These are phyloP conservation scores for Ctenopoma kingsleyae DNA, from an alignment of 2,797 vertebrate species.

Conservation along the genomic window DNA sequence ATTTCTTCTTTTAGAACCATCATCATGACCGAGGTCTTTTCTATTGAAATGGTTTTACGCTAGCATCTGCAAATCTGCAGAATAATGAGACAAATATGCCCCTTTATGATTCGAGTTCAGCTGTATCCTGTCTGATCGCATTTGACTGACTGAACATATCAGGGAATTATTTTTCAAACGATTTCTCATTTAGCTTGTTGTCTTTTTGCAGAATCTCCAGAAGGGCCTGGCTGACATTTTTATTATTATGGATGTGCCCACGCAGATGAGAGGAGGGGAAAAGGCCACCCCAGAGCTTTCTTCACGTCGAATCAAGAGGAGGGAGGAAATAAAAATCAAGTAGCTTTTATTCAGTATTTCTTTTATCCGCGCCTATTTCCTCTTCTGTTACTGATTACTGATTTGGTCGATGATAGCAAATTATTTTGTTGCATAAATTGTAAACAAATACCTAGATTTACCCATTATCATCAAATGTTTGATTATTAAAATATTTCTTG, in stretches of 20 bases:
- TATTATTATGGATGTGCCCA: conserved; percentile 82
- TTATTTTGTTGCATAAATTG: not conserved
- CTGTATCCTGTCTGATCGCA: conserved; percentile 35
- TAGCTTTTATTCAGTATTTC: conserved; percentile 34
- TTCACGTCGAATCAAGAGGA: conserved; percentile 45
- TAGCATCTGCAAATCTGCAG: conserved; percentile 44
- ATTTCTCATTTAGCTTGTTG: conserved; percentile 77
- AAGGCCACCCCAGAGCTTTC: conserved; percentile 68
- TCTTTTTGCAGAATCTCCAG: conserved; percentile 75
- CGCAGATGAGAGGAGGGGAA: conserved; percentile 68
- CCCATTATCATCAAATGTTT: not conserved
- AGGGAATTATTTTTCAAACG: conserved; percentile 70
- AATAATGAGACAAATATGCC: conserved; percentile 58
- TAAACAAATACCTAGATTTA: not conserved
- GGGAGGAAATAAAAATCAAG: conserved; percentile 19
- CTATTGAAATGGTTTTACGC: conserved; percentile 22
- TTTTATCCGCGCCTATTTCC: conserved; percentile 17
- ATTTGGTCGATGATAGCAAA: not conserved
- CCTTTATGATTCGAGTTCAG: conserved; percentile 33
- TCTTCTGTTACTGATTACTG: conserved; percentile 1
- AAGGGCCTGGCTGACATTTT: conserved; percentile 73
- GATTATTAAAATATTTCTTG: not conserved
- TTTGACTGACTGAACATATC: conserved; percentile 67
- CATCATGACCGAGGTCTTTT: conserved; percentile 14
- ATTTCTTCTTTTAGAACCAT: conserved; percentile 7